Evolutionary conservation across 2,797 vertebrate genomes (phyloP).

Genomic region (Brachyalestes nurse): DNA sequence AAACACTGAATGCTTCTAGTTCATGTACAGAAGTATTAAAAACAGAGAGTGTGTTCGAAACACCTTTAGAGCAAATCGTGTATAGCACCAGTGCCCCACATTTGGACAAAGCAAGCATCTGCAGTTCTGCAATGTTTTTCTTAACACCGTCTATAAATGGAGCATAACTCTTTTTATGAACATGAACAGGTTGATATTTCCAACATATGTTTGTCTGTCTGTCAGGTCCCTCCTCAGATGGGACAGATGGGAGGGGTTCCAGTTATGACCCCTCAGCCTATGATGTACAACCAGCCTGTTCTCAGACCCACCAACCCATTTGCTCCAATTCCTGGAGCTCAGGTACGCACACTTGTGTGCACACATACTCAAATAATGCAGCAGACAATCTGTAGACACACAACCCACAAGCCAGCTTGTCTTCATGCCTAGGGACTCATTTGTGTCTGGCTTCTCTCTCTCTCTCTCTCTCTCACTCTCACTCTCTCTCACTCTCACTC

Average conservation of each 20-base stretch:
- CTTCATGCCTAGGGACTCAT: too few relatives aligned
- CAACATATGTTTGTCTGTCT: background rate
- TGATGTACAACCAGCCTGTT: constrained; percentile 87
- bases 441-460: too few relatives aligned
- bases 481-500: too few relatives aligned
- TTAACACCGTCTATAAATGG: too few relatives aligned
- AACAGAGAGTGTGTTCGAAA: too few relatives aligned
- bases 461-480: too few relatives aligned
- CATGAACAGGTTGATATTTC: background rate
- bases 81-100: too few relatives aligned
- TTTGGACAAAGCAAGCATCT: too few relatives aligned
- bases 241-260: constrained; percentile 84
- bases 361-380: constrained; percentile 9
- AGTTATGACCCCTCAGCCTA: constrained; percentile 85
- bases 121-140: too few relatives aligned
- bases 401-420: background rate
- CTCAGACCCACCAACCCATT: constrained; percentile 89
- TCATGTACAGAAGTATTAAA: too few relatives aligned
- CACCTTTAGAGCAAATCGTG: too few relatives aligned
- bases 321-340: constrained; percentile 84
- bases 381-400: background rate
- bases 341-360: constrained; percentile 70
- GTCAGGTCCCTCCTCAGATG: constrained; percentile 85
- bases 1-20: too few relatives aligned
- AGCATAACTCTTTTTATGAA: background rate